Evolutionary conservation across 2,888 invertebrate species (phyloP).

Genomic region (Clunio marinus): DNA sequence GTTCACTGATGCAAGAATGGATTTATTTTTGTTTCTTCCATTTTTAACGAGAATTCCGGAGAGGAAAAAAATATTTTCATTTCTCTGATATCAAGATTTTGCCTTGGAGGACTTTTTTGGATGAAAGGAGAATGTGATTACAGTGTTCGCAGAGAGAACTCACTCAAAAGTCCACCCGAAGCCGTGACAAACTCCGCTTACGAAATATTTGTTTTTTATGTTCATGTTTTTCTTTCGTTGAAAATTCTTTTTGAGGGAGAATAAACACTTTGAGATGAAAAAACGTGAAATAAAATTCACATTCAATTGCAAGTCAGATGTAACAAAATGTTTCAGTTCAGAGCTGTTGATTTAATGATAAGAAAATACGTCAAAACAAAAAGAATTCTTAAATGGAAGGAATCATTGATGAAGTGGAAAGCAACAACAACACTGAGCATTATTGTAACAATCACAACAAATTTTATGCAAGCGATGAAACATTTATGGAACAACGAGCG

Average conservation of each 20-base stretch:
- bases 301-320: conserved; percentile 16
- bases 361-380: not conserved
- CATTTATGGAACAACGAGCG: conserved; percentile 1
- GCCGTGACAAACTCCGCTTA: not conserved
- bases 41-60: not conserved
- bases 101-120: conserved; percentile 17
- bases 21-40: not conserved
- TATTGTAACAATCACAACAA: no score
- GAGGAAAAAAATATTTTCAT: not conserved
- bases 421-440: no score
- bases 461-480: not conserved
- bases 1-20: conserved; percentile 8
- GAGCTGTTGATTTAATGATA: not conserved
- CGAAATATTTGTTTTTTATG: not conserved
- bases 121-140: not conserved
- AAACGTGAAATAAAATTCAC: not conserved
- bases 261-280: not conserved
- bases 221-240: not conserved
- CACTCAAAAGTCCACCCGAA: not conserved
- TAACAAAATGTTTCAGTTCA: no score
- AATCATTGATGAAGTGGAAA: no score
- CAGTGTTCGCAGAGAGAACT: not conserved
- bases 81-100: not conserved
- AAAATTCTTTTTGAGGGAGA: not conserved
- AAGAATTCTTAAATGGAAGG: no score